Evolutionary conservation across 2,113 vertebrate genomes (phyloP).

Genomic region (Illadopsis cleaveri): DNA sequence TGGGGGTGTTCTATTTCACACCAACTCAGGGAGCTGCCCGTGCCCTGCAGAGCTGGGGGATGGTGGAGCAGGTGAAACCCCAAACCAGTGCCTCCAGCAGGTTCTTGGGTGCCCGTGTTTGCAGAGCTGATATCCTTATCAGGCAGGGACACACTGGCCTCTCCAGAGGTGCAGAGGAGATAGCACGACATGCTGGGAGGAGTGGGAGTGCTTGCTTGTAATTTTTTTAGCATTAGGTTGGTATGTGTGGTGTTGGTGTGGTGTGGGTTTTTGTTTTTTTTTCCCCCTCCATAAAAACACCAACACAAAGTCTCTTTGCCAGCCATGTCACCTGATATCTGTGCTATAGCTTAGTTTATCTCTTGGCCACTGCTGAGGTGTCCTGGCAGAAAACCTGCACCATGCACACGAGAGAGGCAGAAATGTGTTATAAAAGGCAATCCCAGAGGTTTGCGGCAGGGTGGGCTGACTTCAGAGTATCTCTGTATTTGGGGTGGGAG

Average conservation of each 20-base stretch:
- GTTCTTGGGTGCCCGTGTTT: not conserved
- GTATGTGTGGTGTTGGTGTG: too few species aligned
- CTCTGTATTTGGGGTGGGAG: not conserved
- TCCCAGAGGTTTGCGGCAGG: not conserved
- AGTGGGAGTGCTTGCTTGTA: not conserved
- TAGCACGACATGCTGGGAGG: fast-evolving
- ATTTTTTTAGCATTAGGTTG: not conserved
- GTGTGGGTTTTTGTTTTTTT: not conserved
- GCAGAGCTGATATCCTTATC: not conserved
- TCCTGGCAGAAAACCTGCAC: not conserved
- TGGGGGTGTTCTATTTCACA: fast-evolving
- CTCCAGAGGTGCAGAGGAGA: not conserved
- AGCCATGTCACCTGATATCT: fast-evolving
- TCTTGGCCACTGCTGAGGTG: not conserved
- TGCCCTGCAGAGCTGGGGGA: not conserved
- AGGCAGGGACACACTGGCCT: fast-evolving
- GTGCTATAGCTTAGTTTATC: not conserved
- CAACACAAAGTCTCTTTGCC: not conserved
- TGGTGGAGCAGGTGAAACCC: fast-evolving
- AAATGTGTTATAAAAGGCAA: not conserved
- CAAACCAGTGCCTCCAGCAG: not conserved
- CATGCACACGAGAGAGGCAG: not conserved
- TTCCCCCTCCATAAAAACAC: fast-evolving
- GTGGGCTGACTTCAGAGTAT: not conserved
- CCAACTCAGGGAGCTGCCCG: fast-evolving